phyloP scores from a whole-genome alignment of 2,113 vertebrate genomes.

The Pogonocichla stellata region DNA sequence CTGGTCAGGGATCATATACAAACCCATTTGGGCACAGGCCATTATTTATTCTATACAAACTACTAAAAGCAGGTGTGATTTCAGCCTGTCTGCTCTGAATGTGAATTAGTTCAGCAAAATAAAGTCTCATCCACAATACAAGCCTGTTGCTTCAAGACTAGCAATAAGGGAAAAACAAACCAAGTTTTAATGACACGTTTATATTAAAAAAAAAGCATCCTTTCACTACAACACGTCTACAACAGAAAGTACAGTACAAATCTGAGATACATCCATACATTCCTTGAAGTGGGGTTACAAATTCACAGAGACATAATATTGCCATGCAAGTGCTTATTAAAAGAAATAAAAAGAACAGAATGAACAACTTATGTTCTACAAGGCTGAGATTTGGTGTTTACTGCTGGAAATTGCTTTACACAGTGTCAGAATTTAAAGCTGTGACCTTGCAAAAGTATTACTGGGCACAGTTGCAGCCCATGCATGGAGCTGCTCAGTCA shows the following conservation, averaged over 20 bases:
- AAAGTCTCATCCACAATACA: background rate
- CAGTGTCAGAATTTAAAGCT: background rate
- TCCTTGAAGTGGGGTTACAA: background rate
- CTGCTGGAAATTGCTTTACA: background rate
- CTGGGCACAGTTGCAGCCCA: background rate
- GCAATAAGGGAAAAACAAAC: background rate
- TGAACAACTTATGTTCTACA: background rate
- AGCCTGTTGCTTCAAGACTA: background rate
- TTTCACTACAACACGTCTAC: background rate
- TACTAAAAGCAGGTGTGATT: constrained; percentile 16
- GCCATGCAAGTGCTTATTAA: background rate
- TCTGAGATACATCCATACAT: background rate
- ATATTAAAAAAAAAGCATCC: background rate
- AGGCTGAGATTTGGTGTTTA: background rate
- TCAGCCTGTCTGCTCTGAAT: background rate
- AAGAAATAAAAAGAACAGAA: background rate
- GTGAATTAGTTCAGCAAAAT: background rate
- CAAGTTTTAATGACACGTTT: background rate
- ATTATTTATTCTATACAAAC: background rate
- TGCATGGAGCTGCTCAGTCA: background rate
- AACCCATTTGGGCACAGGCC: background rate
- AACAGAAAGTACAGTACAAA: background rate
- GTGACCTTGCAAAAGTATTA: background rate
- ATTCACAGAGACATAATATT: background rate
- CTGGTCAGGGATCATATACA: background rate